phyloP scores from a whole-genome alignment of 2,797 vertebrate genomes.

The Sebastes iracundus region DNA sequence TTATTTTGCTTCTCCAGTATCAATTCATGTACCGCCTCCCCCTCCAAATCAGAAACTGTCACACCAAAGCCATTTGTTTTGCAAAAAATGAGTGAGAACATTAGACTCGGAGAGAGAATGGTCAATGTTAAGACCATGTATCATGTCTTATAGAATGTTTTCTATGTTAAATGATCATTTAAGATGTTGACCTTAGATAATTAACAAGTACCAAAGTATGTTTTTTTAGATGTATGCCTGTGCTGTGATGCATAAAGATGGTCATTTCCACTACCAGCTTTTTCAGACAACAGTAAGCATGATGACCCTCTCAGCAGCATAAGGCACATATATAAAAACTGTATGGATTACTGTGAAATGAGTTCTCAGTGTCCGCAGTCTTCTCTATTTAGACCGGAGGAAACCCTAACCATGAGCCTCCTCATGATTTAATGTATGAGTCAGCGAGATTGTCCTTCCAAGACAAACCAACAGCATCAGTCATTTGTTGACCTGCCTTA shows the following conservation, averaged over 20 bases:
- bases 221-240: neutral
- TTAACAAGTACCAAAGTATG: neutral
- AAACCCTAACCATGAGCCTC: neutral
- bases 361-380: neutral
- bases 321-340: neutral
- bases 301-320: neutral
- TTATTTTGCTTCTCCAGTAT: slow-evolving; percentile 22
- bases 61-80: neutral
- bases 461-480: neutral
- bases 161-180: neutral
- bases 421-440: neutral
- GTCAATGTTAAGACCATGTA: neutral
- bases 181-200: neutral
- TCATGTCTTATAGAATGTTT: neutral
- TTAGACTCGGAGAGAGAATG: neutral
- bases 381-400: neutral
- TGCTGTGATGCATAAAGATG: neutral
- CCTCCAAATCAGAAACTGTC: neutral
- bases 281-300: neutral
- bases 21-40: slow-evolving; percentile 2
- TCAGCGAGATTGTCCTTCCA: neutral
- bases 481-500: neutral
- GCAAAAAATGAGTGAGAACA: neutral
- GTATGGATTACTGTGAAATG: no score
- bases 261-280: neutral